Evolutionary conservation across 2,797 vertebrate species (phyloP).

Genomic region (Apodemus agrarius): DNA sequence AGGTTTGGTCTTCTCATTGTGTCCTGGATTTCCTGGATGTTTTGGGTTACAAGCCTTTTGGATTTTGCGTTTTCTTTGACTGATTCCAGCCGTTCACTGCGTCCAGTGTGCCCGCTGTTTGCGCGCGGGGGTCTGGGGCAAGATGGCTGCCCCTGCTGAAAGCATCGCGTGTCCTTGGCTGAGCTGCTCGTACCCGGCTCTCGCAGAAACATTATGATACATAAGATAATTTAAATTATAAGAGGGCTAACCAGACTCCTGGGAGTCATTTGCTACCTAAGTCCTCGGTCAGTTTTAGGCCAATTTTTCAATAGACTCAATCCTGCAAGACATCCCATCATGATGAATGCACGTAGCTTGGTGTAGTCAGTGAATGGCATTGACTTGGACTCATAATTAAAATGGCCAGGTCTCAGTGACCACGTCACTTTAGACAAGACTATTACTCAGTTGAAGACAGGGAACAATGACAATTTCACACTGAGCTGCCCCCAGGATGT

Average conservation of each 20-base stretch:
- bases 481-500: not conserved
- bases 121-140: too few species aligned
- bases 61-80: too few species aligned
- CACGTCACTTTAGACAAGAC: too few species aligned
- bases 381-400: not conserved
- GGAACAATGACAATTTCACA: not conserved
- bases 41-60: too few species aligned
- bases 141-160: too few species aligned
- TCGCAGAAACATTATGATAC: constrained; percentile 4
- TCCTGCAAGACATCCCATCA: not conserved
- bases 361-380: not conserved
- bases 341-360: not conserved
- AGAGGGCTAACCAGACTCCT: not conserved
- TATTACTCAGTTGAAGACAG: not conserved
- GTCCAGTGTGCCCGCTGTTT: too few species aligned
- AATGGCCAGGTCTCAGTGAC: not conserved
- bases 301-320: not conserved
- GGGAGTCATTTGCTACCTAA: not conserved
- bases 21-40: too few species aligned
- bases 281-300: not conserved
- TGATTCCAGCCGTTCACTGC: too few species aligned
- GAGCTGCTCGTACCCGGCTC: too few species aligned
- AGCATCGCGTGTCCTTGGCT: too few species aligned
- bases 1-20: too few species aligned
- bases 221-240: constrained; percentile 23